phyloP scores from a whole-genome alignment of 2,888 invertebrate genomes.

The Meganola albula region DNA sequence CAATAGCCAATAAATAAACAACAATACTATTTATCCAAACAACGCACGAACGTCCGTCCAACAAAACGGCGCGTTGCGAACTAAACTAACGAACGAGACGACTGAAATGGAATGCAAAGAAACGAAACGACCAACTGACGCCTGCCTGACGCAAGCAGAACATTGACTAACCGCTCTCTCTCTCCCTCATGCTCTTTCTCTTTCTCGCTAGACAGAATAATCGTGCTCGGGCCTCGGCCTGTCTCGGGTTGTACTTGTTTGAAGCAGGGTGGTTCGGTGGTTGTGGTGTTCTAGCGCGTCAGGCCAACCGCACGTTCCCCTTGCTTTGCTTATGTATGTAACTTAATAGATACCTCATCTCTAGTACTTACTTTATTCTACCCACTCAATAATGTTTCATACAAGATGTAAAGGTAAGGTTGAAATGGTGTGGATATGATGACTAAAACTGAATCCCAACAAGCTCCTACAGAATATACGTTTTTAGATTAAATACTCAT shows the following conservation, averaged over 20 bases:
- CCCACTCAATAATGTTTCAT: no score
- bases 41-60: conserved; percentile 47
- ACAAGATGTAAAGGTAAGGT: no score
- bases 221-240: conserved; percentile 48
- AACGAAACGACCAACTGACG: no score
- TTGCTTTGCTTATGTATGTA: conserved; percentile 13
- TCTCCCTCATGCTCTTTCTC: no score
- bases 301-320: conserved; percentile 33
- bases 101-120: conserved; percentile 33
- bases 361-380: no score
- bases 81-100: conserved; percentile 34
- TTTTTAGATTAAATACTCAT: no score
- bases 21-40: conserved; percentile 32
- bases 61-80: conserved; percentile 60
- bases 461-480: no score
- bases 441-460: no score
- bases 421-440: no score
- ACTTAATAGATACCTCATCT: no score
- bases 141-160: conserved; percentile 46
- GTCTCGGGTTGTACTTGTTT: conserved; percentile 24
- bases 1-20: conserved; percentile 47
- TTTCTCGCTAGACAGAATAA: conserved; percentile 69
- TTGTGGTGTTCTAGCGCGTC: no score
- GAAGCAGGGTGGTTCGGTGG: conserved; percentile 13
- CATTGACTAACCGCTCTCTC: conserved; percentile 61